These are phyloP conservation scores for Phoeniculus purpureus DNA, from an alignment of 2,797 vertebrate species.

Conservation along the genomic window DNA sequence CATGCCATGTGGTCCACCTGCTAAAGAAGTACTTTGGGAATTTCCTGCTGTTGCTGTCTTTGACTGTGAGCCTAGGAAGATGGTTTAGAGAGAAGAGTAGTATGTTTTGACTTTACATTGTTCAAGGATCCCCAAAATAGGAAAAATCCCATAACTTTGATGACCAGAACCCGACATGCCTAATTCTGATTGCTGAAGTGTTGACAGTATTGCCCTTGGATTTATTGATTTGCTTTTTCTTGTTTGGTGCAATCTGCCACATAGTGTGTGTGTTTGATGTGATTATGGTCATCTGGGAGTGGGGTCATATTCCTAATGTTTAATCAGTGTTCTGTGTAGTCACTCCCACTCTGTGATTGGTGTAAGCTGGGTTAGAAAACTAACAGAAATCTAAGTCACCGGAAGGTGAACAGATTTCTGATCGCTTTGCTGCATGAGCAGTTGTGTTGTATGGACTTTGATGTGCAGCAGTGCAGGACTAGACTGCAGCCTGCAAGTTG, in stretches of 20 bases:
- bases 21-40: background rate
- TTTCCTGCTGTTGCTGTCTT: background rate
- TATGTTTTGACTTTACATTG: background rate
- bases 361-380: background rate
- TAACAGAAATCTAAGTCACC: background rate
- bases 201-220: background rate
- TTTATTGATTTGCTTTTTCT: background rate
- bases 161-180: background rate
- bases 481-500: background rate
- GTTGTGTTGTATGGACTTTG: background rate
- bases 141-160: background rate
- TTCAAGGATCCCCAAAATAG: background rate
- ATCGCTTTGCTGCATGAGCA: background rate
- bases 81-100: background rate
- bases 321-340: background rate
- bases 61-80: background rate
- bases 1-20: rapidly evolving
- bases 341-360: background rate
- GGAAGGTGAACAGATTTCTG: background rate
- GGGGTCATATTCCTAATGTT: background rate
- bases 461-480: background rate
- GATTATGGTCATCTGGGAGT: background rate
- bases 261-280: background rate
- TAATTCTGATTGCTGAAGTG: background rate
- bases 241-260: background rate